phyloP scores from a whole-genome alignment of 2,797 vertebrate genomes.

The Gymnodraco acuticeps region DNA sequence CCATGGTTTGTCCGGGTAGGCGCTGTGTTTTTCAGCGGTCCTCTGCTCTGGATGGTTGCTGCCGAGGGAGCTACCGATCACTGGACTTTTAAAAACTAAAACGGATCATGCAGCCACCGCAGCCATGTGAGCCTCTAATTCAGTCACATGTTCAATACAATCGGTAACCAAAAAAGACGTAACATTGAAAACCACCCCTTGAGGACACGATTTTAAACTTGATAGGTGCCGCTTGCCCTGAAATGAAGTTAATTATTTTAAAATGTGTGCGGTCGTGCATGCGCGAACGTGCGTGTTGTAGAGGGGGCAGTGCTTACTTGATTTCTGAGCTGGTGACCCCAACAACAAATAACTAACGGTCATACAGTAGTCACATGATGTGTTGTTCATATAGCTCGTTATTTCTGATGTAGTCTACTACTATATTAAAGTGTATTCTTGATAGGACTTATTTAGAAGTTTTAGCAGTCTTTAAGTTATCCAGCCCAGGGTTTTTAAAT shows the following conservation, averaged over 20 bases:
- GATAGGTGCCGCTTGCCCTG: conserved; percentile 52
- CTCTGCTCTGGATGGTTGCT: conserved; percentile 76
- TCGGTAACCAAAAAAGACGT: conserved; percentile 59
- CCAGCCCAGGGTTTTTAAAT: not conserved
- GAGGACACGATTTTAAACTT: conserved; percentile 38
- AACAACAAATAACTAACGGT: conserved; percentile 28
- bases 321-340: conserved; percentile 72
- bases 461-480: not conserved
- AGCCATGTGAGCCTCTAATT: conserved; percentile 83
- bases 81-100: conserved; percentile 81
- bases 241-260: conserved; percentile 60
- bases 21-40: conserved; percentile 69
- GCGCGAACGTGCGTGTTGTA: conserved; percentile 57
- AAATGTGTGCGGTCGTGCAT: conserved; percentile 56
- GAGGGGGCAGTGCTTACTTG: conserved; percentile 75
- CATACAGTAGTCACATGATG: not conserved
- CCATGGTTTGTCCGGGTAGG: conserved; percentile 86
- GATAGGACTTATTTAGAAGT: no score
- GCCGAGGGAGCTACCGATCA: conserved; percentile 73
- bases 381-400: not conserved
- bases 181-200: conserved; percentile 45
- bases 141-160: conserved; percentile 84
- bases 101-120: conserved; percentile 82
- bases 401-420: not conserved
- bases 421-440: not conserved